phyloP scores from a whole-genome alignment of 2,113 vertebrate genomes.

The Tylochromis polylepis region DNA sequence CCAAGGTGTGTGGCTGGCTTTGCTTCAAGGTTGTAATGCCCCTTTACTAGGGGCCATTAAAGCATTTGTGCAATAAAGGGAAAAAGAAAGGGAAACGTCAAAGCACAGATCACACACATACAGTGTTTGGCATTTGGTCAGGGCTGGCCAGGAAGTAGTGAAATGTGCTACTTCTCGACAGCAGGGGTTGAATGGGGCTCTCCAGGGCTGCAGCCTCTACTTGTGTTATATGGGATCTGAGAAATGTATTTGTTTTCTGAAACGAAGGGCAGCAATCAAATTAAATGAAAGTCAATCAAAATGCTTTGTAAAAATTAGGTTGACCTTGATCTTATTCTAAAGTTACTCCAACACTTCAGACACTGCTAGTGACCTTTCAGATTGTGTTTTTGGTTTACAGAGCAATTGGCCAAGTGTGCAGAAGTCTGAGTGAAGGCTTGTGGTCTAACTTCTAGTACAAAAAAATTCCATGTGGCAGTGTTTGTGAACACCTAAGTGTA shows the following conservation, averaged over 20 bases:
- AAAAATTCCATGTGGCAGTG: not conserved
- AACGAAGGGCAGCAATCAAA: not conserved
- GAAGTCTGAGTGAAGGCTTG: not conserved
- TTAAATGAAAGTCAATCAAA: slow-evolving; percentile 18
- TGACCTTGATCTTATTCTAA: not conserved
- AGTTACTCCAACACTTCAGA: not conserved
- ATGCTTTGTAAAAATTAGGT: not conserved
- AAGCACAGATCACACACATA: slow-evolving; percentile 58
- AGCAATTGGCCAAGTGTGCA: not conserved
- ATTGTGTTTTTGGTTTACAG: not conserved
- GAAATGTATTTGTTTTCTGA: slow-evolving; percentile 22
- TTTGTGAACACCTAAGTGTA: not conserved
- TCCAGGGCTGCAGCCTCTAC: slow-evolving; percentile 14
- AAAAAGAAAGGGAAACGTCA: slow-evolving; percentile 47
- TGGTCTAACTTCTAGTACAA: not conserved
- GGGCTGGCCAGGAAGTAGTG: slow-evolving; percentile 41
- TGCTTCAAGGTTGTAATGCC: slow-evolving; percentile 55
- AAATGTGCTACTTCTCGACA: slow-evolving; percentile 36
- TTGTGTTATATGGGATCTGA: slow-evolving; percentile 5
- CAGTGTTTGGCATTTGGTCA: slow-evolving; percentile 24
- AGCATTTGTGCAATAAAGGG: slow-evolving; percentile 42
- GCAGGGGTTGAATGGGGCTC: slow-evolving; percentile 20
- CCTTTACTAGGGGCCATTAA: slow-evolving; percentile 65
- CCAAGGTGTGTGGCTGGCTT: slow-evolving; percentile 63
- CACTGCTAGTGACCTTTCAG: not conserved